Evolutionary conservation across 1,140 invertebrate species (phyloP), one percentile per base, ranked within the genome.

Genomic region (Pemphigus obesinymphae): DNA sequence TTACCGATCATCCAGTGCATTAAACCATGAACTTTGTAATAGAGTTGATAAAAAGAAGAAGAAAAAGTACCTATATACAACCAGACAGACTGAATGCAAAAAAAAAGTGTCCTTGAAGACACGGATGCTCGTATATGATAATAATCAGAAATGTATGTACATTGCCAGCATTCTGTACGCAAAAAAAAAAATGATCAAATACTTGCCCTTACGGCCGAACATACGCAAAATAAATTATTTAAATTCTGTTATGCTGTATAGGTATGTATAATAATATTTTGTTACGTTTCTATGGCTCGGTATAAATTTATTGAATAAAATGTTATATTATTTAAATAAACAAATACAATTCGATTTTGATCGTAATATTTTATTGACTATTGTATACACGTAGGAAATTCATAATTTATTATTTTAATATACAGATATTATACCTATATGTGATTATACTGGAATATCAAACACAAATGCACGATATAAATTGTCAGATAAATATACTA

Each of bases 181-280:
- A 45, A 70, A 66, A 66, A 66, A 63, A 66, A 43, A 43, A 26
- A 70, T n/a, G 68, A 70, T 70, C 68, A 45, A 70, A 70, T 43
- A 63, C 63, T 26, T 66, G 63, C 31, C 63, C 63, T 66, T 66
- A 45, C 11, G 37, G 45, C 37, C 23, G 13, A 70, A 70, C 23
- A 40, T 23, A 43, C 37, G 23, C 23, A 29, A 70, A 45, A 40
- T 70, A 70, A 70, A 70, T 70, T 43, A 70, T 70, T 70, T 70
- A 70, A 70, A 70, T 45, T n/a, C n/a, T n/a, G n/a, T n/a, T n/a
- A n/a, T n/a, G n/a, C n/a, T n/a, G n/a, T n/a, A n/a, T n/a, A n/a
- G n/a, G n/a, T n/a, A n/a, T n/a, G n/a, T n/a, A n/a, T n/a, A n/a
- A n/a, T n/a, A n/a, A n/a, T n/a, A n/a, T n/a, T n/a, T n/a, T n/a